These are phyloP conservation scores for Tapera naevia DNA, from an alignment of 2,797 vertebrate genomes.

Conservation along the genomic window DNA sequence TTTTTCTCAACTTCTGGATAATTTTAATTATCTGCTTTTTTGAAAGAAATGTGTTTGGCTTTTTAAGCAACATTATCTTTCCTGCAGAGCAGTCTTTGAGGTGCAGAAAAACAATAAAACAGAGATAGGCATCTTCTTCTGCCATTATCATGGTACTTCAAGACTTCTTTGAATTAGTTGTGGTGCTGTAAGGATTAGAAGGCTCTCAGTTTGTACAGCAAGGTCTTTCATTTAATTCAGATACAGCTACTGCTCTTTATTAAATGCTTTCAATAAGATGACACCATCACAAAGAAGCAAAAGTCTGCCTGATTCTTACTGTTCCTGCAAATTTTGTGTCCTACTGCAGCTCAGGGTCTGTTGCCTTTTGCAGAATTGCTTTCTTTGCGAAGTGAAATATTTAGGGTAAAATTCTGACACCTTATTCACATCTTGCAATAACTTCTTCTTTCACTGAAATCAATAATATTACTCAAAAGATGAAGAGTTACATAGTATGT, in stretches of 20 bases:
- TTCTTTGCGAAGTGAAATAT: slow-evolving; percentile 8
- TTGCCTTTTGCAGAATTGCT: neutral
- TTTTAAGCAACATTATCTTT: neutral
- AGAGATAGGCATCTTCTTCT: slow-evolving; percentile 41
- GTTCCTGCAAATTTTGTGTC: neutral
- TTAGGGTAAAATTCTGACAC: slow-evolving; percentile 7
- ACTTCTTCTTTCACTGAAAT: neutral
- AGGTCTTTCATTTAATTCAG: slow-evolving; percentile 20
- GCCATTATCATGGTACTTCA: slow-evolving; percentile 7
- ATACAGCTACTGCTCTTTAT: slow-evolving; percentile 2
- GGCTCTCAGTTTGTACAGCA: neutral
- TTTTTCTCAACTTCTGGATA: neutral
- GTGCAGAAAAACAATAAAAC: slow-evolving; percentile 7
- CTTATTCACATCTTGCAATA: neutral
- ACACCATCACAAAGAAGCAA: neutral
- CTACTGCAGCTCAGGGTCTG: neutral
- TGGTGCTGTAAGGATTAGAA: slow-evolving; percentile 14
- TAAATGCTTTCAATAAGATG: neutral
- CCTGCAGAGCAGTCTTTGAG: slow-evolving; percentile 19
- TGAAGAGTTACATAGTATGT: neutral
- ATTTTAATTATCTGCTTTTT: slow-evolving; percentile 23
- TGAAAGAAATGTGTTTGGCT: neutral
- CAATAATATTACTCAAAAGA: neutral
- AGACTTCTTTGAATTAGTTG: slow-evolving; percentile 38
- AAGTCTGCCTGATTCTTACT: neutral